Evolutionary conservation across 2,797 vertebrate species (phyloP).

Genomic region (Acanthurus lineatus): DNA sequence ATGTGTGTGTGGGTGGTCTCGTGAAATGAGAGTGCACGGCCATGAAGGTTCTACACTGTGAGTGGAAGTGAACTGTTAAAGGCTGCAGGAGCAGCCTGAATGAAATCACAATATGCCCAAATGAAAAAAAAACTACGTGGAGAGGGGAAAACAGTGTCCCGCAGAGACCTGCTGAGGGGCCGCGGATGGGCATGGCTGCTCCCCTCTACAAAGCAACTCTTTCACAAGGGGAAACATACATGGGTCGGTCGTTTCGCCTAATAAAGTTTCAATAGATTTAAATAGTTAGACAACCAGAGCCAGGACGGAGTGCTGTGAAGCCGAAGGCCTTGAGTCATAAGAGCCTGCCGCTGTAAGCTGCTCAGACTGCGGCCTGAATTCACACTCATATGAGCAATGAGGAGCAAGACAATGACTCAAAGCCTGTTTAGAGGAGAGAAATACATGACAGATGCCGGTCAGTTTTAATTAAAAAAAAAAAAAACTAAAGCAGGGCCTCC

Average conservation of each 20-base stretch:
- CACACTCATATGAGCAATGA: conserved; percentile 15
- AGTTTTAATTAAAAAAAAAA: conserved; percentile 26
- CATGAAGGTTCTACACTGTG: conserved; percentile 89
- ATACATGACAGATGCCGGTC: conserved; percentile 8
- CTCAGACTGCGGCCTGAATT: conserved; percentile 35
- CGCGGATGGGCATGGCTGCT: conserved; percentile 63
- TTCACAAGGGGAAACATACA: conserved; percentile 81
- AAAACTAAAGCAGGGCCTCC: background rate
- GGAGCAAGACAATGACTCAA: conserved; percentile 38
- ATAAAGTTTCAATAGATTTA: conserved; percentile 88
- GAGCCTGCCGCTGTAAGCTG: conserved; percentile 26
- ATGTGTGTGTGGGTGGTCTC: conserved; percentile 94
- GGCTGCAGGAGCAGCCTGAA: conserved; percentile 92
- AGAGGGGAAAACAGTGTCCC: conserved; percentile 58
- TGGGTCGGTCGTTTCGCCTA: conserved; percentile 71
- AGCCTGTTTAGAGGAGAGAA: conserved; percentile 25
- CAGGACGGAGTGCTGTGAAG: conserved; percentile 50
- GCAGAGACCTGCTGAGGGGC: conserved; percentile 67
- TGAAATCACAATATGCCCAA: conserved; percentile 94
- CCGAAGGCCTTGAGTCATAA: conserved; percentile 58
- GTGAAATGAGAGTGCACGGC: conserved; percentile 78
- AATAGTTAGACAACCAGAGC: conserved; percentile 74
- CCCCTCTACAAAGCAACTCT: conserved; percentile 81
- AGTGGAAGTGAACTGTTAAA: conserved; percentile 96
- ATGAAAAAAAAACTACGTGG: conserved; percentile 67